These are phyloP conservation scores for Hydriomena furcata DNA, from an alignment of 2,888 invertebrate species.

Conservation along the genomic window DNA sequence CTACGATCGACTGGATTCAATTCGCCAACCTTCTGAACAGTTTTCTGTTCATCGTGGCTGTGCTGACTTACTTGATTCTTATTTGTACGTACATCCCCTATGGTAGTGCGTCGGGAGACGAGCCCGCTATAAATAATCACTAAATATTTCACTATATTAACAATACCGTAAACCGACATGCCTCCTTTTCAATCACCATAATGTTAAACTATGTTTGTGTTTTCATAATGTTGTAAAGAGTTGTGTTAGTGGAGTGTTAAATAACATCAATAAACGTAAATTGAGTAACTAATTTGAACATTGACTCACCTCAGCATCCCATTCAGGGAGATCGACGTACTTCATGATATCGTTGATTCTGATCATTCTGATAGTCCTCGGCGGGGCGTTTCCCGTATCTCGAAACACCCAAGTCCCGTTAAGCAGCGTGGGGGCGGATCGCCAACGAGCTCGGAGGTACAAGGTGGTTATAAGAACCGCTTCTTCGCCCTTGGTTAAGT, in stretches of 20 bases:
- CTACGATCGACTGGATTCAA: slow-evolving; percentile 64
- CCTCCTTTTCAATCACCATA: no score
- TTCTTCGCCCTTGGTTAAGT: slow-evolving; percentile 55
- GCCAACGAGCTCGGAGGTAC: slow-evolving; percentile 71
- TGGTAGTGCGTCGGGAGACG: slow-evolving; percentile 36
- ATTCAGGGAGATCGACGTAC: slow-evolving; percentile 61
- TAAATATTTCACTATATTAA: background rate
- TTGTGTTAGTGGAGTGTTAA: background rate
- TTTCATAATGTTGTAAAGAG: no score
- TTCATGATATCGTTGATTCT: slow-evolving; percentile 71
- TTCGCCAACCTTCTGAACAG: slow-evolving; percentile 70
- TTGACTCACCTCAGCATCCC: slow-evolving; percentile 65
- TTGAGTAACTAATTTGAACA: background rate
- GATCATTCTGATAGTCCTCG: slow-evolving; percentile 62
- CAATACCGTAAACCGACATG: no score
- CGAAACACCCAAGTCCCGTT: slow-evolving; percentile 64
- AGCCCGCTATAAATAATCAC: background rate
- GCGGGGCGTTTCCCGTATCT: slow-evolving; percentile 45
- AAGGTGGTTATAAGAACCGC: slow-evolving; percentile 59
- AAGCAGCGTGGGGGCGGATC: slow-evolving; percentile 70
- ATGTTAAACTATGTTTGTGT: no score
- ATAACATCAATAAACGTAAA: slow-evolving; percentile 1
- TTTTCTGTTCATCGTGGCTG: slow-evolving; percentile 53
- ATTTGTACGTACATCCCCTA: slow-evolving; percentile 64
- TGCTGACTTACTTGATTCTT: slow-evolving; percentile 64